Conservation (phyloP, 2,888 invertebrate genomes). For the Scaeva pyrastri region DNA sequence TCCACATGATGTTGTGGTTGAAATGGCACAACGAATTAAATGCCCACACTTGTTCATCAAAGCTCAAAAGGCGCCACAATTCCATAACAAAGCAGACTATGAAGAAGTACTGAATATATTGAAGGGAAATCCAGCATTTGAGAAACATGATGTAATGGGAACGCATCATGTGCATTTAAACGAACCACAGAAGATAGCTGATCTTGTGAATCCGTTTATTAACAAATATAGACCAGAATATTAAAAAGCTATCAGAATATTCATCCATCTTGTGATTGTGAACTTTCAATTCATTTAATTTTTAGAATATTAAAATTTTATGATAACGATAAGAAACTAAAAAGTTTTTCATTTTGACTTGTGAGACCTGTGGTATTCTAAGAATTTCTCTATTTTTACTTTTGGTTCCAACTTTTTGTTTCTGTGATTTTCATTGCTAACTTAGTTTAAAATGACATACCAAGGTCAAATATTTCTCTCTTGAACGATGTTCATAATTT, state of each 20-base stretch:
- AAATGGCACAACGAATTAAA: conserved; percentile 86
- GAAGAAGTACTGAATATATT: conserved; percentile 86
- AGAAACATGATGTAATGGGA: conserved; percentile 87
- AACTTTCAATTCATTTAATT: no score
- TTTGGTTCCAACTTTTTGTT: no score
- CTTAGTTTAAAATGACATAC: no score
- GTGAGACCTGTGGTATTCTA: no score
- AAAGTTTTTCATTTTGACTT: no score
- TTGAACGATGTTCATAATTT: no score
- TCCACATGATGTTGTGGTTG: conserved; percentile 84
- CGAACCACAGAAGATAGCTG: conserved; percentile 86
- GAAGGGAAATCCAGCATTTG: conserved; percentile 85
- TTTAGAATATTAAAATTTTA: no score
- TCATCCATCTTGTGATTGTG: no score
- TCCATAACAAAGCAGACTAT: conserved; percentile 86
- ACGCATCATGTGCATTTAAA: conserved; percentile 91
- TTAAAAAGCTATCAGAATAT: conserved; percentile 57
- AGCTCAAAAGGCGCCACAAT: conserved; percentile 86
- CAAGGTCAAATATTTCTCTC: no score
- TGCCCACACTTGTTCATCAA: conserved; percentile 88
- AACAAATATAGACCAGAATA: conserved; percentile 84
- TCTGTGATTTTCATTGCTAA: no score
- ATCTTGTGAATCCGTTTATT: conserved; percentile 86
- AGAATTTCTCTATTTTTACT: no score
- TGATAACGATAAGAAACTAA: no score